Evolutionary conservation across 2,888 invertebrate species (phyloP).

Genomic region (Ptychoptera contaminata): DNA sequence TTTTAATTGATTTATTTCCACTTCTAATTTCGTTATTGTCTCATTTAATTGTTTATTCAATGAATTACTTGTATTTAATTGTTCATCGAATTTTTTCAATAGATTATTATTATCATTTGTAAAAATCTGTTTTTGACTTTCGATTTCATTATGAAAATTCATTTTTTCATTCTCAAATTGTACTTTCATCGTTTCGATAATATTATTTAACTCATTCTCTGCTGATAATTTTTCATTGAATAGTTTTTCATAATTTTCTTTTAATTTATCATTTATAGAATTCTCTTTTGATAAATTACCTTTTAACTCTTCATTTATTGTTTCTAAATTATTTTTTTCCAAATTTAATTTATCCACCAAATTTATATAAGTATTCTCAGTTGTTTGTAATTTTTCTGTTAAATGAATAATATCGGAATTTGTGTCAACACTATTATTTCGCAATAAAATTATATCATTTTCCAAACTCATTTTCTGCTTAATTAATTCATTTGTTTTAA

Average conservation of each 20-base stretch:
- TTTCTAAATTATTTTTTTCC: constrained; percentile 10
- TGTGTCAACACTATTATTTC: constrained; percentile 1
- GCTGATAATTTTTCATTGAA: no score
- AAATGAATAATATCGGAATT: background rate
- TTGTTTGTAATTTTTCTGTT: background rate
- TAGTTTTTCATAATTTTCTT: no score
- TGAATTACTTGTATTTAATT: background rate
- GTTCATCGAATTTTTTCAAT: no score
- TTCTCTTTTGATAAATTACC: constrained; percentile 14
- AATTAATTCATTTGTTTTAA: background rate
- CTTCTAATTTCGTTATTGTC: constrained; percentile 5
- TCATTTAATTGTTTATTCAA: constrained; percentile 4
- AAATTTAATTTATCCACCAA: constrained; percentile 30
- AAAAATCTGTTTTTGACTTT: no score
- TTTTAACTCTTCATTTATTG: constrained; percentile 14
- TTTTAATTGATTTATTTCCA: constrained; percentile 4
- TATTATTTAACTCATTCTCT: no score
- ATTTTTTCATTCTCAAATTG: constrained; percentile 2
- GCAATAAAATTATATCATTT: background rate
- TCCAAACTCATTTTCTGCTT: background rate
- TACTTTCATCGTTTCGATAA: background rate
- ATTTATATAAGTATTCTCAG: constrained; percentile 32
- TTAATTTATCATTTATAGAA: constrained; percentile 2
- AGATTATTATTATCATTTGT: no score
- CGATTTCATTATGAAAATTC: constrained; percentile 2